Conservation (phyloP, 1,140 invertebrate species). For the Megathymus violae region DNA sequence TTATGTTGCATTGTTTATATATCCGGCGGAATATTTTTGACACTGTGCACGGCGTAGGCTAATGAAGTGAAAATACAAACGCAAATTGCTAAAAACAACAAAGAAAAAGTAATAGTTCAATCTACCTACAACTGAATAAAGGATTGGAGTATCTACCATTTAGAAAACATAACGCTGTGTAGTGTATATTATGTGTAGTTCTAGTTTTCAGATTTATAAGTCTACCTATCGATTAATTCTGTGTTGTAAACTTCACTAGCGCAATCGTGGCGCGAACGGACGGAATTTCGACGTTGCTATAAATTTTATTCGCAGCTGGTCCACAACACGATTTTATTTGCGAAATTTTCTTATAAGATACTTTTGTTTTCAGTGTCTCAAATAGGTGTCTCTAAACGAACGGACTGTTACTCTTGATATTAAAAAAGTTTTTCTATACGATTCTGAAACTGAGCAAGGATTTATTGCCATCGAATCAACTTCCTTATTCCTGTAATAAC, state of each 20-base stretch:
- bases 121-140: background rate
- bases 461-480: constrained; percentile 62
- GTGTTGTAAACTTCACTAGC: constrained; percentile 3
- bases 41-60: constrained; percentile 12
- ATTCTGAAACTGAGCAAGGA: constrained; percentile 45
- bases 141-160: background rate
- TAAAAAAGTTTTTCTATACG: constrained; percentile 73
- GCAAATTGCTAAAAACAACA: background rate
- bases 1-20: constrained; percentile 18
- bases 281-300: constrained; percentile 20
- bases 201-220: constrained; percentile 11
- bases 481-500: constrained; percentile 19
- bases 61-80: constrained; percentile 15
- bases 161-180: background rate
- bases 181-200: too few relatives aligned
- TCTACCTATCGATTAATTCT: constrained; percentile 19
- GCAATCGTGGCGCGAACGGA: background rate
- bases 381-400: constrained; percentile 66
- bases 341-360: constrained; percentile 56
- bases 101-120: constrained; percentile 4
- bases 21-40: constrained; percentile 16
- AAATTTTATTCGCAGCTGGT: constrained; percentile 31
- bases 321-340: constrained; percentile 28
- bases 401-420: constrained; percentile 64
- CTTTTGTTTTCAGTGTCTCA: constrained; percentile 61